These are phyloP conservation scores for Pteria penguin DNA, from an alignment of 2,888 invertebrate species.

Conservation along the genomic window DNA sequence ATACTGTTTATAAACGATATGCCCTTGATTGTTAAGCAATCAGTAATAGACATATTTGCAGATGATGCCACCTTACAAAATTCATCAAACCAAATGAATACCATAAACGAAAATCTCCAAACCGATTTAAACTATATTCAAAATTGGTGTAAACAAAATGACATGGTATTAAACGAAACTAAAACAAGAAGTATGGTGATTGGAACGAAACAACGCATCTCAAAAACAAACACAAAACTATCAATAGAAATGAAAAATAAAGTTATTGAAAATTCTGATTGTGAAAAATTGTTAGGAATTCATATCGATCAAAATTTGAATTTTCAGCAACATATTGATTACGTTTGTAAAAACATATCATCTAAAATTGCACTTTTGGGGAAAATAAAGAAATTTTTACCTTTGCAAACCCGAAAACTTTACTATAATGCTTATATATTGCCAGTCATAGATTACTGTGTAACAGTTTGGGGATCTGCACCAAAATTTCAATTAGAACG, in stretches of 20 bases:
- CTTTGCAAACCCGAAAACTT: background rate
- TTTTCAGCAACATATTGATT: too few species aligned
- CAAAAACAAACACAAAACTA: background rate
- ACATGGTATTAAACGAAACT: background rate
- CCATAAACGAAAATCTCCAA: too few species aligned
- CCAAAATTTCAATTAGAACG: background rate
- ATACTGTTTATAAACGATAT: background rate
- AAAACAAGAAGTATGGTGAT: background rate
- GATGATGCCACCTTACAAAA: background rate
- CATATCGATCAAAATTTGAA: too few species aligned
- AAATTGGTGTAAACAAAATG: background rate
- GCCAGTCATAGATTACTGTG: conserved; percentile 6
- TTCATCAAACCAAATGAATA: too few species aligned
- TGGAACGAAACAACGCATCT: background rate
- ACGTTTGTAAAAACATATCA: background rate
- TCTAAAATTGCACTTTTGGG: background rate
- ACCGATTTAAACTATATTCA: background rate
- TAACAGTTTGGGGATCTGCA: conserved; percentile 6
- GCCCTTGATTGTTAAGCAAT: background rate
- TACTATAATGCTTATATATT: conserved; percentile 14
- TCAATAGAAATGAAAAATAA: background rate
- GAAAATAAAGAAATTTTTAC: background rate
- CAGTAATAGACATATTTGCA: background rate
- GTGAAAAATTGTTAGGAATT: too few species aligned
- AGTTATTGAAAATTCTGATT: too few species aligned